Conservation (phyloP, 1,140 invertebrate genomes). For the Lepidurus couesii region DNA sequence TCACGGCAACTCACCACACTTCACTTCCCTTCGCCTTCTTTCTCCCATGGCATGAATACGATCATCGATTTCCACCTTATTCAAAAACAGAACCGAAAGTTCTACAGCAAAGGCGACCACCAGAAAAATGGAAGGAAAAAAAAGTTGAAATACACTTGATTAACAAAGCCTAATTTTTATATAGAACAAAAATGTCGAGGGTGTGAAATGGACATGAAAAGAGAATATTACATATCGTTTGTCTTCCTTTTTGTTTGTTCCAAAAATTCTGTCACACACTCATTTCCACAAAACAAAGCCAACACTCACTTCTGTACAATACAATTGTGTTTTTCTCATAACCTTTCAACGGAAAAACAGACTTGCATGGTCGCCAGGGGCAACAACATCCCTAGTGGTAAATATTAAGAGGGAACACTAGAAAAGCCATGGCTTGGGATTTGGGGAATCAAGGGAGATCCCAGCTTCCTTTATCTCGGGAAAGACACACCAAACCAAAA, state of each 20-base stretch:
- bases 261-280: slow-evolving; percentile 9
- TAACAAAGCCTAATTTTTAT: slow-evolving; percentile 22
- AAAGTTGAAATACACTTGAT: slow-evolving; percentile 11
- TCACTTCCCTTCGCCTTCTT: background rate
- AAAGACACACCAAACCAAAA: background rate
- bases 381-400: slow-evolving; percentile 9
- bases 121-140: background rate
- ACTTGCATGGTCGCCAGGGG: slow-evolving; percentile 6
- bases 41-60: background rate
- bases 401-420: background rate
- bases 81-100: background rate
- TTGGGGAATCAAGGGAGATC: background rate
- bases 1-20: background rate
- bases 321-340: slow-evolving; percentile 11
- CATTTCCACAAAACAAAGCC: background rate
- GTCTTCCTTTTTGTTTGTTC: background rate
- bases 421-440: slow-evolving; percentile 18
- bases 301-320: background rate
- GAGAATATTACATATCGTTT: slow-evolving; percentile 11
- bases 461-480: background rate
- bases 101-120: background rate
- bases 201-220: slow-evolving; percentile 1
- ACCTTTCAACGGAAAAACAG: background rate
- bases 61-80: background rate
- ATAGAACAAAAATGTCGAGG: background rate